Conservation (phyloP, 2,888 invertebrate genomes). For the Parnassius orleans region DNA sequence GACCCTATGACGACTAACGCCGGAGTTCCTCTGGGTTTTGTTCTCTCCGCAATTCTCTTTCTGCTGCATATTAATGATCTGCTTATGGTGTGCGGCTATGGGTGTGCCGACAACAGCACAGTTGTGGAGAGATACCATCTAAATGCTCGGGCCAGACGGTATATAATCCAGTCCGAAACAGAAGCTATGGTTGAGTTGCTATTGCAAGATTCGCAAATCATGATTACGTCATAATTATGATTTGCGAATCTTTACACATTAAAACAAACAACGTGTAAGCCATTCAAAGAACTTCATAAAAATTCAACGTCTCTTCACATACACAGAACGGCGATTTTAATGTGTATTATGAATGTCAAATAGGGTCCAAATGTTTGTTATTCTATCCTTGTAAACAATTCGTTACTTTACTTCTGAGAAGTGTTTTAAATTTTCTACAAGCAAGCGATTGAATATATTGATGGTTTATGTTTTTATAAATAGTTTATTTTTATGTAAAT, state of each 20-base stretch:
- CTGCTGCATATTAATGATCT: too few species aligned
- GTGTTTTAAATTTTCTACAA: conserved; percentile 12
- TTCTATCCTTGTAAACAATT: conserved; percentile 20
- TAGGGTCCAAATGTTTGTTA: conserved; percentile 17
- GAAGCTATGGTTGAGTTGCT: too few species aligned
- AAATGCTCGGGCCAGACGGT: too few species aligned
- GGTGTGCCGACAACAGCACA: too few species aligned
- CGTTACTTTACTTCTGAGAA: conserved; percentile 21
- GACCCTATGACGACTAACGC: too few species aligned
- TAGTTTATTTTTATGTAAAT: not conserved
- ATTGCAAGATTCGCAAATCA: too few species aligned
- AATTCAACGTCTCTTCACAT: conserved; percentile 22
- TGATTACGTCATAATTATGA: not conserved
- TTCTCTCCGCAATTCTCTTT: too few species aligned
- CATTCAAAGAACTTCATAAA: conserved; percentile 22
- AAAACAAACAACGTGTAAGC: conserved; percentile 7
- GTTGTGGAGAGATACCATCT: too few species aligned
- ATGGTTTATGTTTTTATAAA: not conserved
- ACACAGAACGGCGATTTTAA: conserved; percentile 12
- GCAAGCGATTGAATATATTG: conserved; percentile 11
- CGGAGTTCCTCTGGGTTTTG: too few species aligned
- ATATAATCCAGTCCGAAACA: too few species aligned
- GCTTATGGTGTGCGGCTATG: too few species aligned
- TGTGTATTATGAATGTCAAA: conserved; percentile 22
- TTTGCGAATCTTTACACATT: conserved; percentile 1